Evolutionary conservation across 37 sponge, comb jelly and placozoan genomes (phyloP), one percentile per base, ranked within the genome.

Genomic region (Halichondria panicea): DNA sequence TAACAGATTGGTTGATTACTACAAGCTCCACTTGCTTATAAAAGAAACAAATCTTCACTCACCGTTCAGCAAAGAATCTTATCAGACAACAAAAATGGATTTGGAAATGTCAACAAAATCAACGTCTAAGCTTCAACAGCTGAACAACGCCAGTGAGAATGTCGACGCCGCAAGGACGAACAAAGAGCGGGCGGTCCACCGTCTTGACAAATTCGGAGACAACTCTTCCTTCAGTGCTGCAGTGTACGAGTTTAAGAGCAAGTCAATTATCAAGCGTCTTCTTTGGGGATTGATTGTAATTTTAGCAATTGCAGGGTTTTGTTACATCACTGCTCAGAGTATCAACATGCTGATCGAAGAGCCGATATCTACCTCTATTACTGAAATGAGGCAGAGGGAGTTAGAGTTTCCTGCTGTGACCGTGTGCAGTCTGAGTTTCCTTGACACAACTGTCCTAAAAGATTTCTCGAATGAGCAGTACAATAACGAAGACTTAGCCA

Each of bases 361-460:
- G 34, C 63, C 63, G 35, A 63, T 13, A 33, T 63, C 63, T 33
- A 63, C 63, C 8, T 4, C 63, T 18, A 63, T 63, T 33, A 63
- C 63, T 19, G 19, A 33, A 4, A 35, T 24, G 2, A 59, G 55
- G 5, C 25, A 74, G 42, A 4, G 9, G 13, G 43, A 53, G 15
- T 22, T 74, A 55, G 3, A 24, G 2, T 74, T 74, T 58, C 75
- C 75, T 21, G 60, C 75, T 2, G 75, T 74, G 13, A 74, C 75
- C 13, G 39, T 74, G 15, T 74, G 75, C 43, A 74, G 57, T 31
- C 61, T 74, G 30, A 74, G 27, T 36, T 24, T 58, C 43, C 35
- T 63, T 4, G 32, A 63, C 35, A 15, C 31, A 27, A 33, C 32
- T n/a, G n/a, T n/a, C n/a, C n/a, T n/a, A n/a, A n/a, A n/a, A n/a